Conservation (phyloP, 2,113 vertebrate species). For the Hypanus sabinus region DNA sequence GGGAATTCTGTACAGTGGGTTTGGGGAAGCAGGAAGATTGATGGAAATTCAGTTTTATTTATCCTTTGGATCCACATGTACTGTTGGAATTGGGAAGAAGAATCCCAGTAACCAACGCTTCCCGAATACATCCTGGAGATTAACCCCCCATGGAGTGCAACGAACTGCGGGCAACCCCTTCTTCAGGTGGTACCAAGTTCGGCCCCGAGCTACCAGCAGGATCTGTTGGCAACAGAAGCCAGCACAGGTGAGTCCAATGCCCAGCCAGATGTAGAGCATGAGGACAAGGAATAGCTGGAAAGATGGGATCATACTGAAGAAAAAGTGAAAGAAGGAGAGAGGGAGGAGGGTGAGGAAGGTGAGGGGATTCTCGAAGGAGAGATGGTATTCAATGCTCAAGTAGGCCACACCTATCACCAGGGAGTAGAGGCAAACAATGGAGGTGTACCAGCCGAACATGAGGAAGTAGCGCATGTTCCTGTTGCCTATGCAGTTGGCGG, state of each 20-base stretch:
- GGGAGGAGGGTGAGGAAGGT: slow-evolving; percentile 92
- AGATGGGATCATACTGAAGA: slow-evolving; percentile 86
- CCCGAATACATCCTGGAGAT: slow-evolving; percentile 85
- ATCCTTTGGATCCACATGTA: slow-evolving; percentile 36
- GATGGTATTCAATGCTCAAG: slow-evolving; percentile 76
- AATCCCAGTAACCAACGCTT: slow-evolving; percentile 84
- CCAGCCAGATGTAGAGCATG: slow-evolving; percentile 97
- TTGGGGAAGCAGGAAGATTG: background rate
- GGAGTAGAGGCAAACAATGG: slow-evolving; percentile 84
- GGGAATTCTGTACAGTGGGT: background rate
- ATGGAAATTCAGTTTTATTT: background rate
- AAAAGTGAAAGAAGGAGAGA: slow-evolving; percentile 86
- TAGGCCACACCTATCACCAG: slow-evolving; percentile 85
- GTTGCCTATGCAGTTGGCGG: slow-evolving; percentile 92
- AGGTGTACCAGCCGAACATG: slow-evolving; percentile 94
- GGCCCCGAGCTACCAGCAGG: slow-evolving; percentile 81
- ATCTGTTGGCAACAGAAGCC: slow-evolving; percentile 97
- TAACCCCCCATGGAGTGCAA: slow-evolving; percentile 72
- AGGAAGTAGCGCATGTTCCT: slow-evolving; percentile 96
- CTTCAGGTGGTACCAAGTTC: slow-evolving; percentile 82
- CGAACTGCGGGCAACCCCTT: slow-evolving; percentile 64
- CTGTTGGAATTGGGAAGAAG: slow-evolving; percentile 75
- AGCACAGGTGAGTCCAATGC: slow-evolving; percentile 84
- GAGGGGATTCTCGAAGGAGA: slow-evolving; percentile 84
- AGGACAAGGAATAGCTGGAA: slow-evolving; percentile 91